Evolutionary conservation across 2,888 invertebrate genomes (phyloP).

Genomic region (Philopedon plagiatum): DNA sequence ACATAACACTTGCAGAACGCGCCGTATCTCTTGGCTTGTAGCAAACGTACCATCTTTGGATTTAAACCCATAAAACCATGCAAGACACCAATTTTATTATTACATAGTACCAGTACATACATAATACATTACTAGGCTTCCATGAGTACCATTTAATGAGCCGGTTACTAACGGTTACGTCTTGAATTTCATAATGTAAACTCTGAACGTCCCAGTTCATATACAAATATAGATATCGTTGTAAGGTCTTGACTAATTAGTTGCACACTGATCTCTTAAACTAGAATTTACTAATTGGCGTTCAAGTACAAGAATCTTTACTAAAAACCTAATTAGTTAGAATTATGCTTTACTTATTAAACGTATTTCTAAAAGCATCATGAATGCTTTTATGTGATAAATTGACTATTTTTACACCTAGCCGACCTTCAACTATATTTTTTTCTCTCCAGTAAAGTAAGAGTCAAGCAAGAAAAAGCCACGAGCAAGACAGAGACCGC

Average conservation of each 20-base stretch:
- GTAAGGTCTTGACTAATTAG: conserved; percentile 10
- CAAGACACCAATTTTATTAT: conserved; percentile 3
- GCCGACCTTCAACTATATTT: no score
- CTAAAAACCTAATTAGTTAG: conserved; percentile 2
- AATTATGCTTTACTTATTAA: not conserved
- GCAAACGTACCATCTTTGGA: not conserved
- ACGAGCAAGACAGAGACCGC: no score
- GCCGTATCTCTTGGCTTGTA: not conserved
- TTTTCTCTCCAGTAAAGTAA: no score
- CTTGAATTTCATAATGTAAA: conserved; percentile 15
- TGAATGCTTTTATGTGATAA: not conserved
- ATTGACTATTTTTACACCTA: no score
- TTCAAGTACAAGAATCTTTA: not conserved
- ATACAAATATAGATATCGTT: conserved; percentile 16
- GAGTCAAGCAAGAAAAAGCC: no score
- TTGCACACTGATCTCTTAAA: not conserved
- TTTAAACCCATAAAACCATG: not conserved
- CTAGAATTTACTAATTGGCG: not conserved
- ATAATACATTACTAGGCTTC: conserved; percentile 15
- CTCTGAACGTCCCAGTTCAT: conserved; percentile 15
- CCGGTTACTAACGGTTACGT: conserved; percentile 9
- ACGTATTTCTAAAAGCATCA: no score
- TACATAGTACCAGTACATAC: conserved; percentile 3
- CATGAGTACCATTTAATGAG: conserved; percentile 18
- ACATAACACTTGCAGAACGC: not conserved